Conservation (phyloP, 2,797 vertebrate genomes). For the Brachyrhaphis roseni region DNA sequence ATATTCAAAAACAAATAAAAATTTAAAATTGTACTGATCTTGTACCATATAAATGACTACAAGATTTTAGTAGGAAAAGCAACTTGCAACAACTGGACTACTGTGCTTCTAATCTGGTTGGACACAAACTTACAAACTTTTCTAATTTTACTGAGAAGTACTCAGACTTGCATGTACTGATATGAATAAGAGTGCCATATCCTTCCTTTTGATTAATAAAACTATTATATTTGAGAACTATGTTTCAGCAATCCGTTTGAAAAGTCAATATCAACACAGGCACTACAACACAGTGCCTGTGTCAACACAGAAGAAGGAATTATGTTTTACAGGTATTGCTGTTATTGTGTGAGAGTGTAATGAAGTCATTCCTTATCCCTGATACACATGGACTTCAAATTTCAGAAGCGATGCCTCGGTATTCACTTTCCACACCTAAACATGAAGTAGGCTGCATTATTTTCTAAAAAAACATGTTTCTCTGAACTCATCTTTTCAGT, state of each 20-base stretch:
- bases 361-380: not conserved
- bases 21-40: not conserved
- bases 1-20: not conserved
- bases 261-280: not conserved
- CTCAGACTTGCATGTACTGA: not conserved
- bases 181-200: not conserved
- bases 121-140: not conserved
- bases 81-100: not conserved
- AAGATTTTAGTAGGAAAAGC: not conserved
- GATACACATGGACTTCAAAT: not conserved
- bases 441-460: not conserved
- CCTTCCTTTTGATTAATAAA: slow-evolving; percentile 2
- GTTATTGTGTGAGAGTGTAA: slow-evolving; percentile 2
- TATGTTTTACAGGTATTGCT: not conserved
- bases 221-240: not conserved
- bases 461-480: not conserved
- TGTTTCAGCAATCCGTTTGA: not conserved
- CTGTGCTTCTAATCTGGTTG: not conserved
- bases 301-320: not conserved
- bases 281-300: too few relatives aligned
- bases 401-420: not conserved
- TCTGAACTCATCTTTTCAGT: not conserved
- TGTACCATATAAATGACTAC: not conserved
- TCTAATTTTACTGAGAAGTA: not conserved
- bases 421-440: not conserved